phyloP scores from a whole-genome alignment of 1,140 invertebrate species.

The Mamestra configurata region DNA sequence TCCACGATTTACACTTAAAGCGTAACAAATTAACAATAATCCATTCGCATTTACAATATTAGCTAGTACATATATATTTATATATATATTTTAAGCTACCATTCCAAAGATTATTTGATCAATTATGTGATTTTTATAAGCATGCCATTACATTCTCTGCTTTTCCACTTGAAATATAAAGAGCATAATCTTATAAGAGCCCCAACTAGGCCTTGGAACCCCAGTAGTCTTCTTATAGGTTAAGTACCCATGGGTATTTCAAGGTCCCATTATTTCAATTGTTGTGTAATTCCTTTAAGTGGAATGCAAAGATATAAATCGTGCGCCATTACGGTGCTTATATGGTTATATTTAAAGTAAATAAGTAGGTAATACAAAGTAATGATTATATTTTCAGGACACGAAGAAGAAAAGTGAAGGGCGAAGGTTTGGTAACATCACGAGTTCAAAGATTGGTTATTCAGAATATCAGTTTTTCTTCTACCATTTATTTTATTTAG shows the following conservation, averaged over 20 bases:
- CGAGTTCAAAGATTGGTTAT: not conserved
- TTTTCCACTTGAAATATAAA: slow-evolving; percentile 5
- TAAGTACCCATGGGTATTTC: slow-evolving; percentile 11
- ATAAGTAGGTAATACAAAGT: slow-evolving; percentile 19
- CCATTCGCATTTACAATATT: too few species aligned
- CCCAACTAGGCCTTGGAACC: slow-evolving; percentile 1
- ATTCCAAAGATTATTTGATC: not conserved
- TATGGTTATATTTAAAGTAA: slow-evolving; percentile 39
- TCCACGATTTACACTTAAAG: too few species aligned
- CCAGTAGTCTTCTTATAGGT: slow-evolving; percentile 11
- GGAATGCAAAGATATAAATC: slow-evolving; percentile 45
- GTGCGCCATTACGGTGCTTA: slow-evolving; percentile 38
- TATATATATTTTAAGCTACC: too few species aligned
- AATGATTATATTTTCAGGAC: slow-evolving; percentile 38
- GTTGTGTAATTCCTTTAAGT: slow-evolving; percentile 48
- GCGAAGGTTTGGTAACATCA: not conserved
- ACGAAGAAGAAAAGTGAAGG: slow-evolving; percentile 42
- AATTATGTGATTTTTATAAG: not conserved
- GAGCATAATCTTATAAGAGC: not conserved
- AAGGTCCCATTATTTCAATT: slow-evolving; percentile 37
- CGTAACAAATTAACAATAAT: too few species aligned
- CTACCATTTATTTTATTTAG: not conserved
- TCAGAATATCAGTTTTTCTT: too few species aligned
- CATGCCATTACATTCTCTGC: not conserved
- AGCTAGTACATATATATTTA: too few species aligned